Conservation (phyloP, 2,888 invertebrate species). For the Crocallis elinguaria region DNA sequence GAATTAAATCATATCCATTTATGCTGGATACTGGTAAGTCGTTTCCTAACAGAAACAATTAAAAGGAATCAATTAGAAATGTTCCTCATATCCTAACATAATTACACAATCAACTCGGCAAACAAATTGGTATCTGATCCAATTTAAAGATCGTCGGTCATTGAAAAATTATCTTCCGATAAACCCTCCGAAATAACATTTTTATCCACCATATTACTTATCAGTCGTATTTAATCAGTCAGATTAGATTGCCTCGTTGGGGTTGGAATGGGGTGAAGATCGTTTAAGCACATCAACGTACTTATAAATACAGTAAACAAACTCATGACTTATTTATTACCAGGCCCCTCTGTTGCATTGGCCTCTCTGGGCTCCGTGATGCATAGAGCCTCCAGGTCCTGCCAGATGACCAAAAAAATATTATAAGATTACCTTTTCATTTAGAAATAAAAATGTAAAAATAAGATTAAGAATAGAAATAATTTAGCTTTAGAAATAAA, state of each 20-base stretch:
- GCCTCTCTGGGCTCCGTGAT: too few species aligned
- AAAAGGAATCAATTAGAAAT: slow-evolving; percentile 14
- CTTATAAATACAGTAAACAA: slow-evolving; percentile 1
- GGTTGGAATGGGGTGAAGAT: slow-evolving; percentile 40
- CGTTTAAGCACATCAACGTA: slow-evolving; percentile 9
- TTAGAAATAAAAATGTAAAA: too few species aligned
- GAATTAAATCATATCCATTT: too few species aligned
- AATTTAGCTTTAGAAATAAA: too few species aligned
- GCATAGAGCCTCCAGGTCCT: too few species aligned
- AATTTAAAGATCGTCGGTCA: slow-evolving; percentile 24
- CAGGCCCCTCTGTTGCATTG: not conserved
- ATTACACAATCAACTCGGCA: slow-evolving; percentile 25
- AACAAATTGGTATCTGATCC: slow-evolving; percentile 26
- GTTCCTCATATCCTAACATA: slow-evolving; percentile 23
- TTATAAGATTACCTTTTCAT: too few species aligned
- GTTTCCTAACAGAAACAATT: not conserved
- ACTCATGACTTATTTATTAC: not conserved
- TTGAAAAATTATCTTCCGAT: slow-evolving; percentile 35
- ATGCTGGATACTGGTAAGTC: too few species aligned
- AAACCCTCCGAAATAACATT: slow-evolving; percentile 24
- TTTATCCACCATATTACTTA: slow-evolving; percentile 37
- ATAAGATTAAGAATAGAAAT: too few species aligned
- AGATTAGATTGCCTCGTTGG: slow-evolving; percentile 37
- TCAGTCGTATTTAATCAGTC: slow-evolving; percentile 41
- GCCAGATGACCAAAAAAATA: too few species aligned